phyloP scores from a whole-genome alignment of 2,797 vertebrate species.

The Galago senegalensis region DNA sequence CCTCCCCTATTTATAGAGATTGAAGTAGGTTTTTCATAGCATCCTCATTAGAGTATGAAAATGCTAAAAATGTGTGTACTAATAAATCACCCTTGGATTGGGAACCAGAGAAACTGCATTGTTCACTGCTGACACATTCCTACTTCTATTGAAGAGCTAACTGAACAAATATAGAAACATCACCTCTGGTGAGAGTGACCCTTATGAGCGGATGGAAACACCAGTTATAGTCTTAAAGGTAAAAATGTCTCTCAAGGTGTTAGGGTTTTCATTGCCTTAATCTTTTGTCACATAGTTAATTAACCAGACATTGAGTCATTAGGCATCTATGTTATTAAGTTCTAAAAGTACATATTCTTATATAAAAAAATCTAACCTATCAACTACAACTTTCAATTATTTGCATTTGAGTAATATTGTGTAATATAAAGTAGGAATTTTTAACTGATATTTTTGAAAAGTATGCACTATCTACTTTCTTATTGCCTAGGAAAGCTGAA shows the following conservation, averaged over 20 bases:
- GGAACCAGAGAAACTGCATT: neutral
- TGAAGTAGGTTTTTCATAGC: neutral
- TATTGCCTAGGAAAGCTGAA: neutral
- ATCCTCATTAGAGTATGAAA: neutral
- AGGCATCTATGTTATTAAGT: neutral
- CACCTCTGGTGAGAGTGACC: neutral
- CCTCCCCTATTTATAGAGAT: neutral
- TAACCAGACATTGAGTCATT: neutral
- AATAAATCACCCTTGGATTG: neutral
- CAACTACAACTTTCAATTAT: neutral
- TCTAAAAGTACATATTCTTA: neutral
- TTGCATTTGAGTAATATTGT: neutral
- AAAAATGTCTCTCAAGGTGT: neutral
- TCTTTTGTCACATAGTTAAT: neutral
- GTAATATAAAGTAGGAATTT: neutral
- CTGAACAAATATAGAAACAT: neutral
- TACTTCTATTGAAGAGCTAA: neutral
- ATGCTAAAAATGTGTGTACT: neutral
- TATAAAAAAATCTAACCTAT: neutral
- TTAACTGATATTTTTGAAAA: neutral
- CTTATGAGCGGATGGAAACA: neutral
- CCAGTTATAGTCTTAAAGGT: neutral
- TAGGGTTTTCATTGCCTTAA: neutral
- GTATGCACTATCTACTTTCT: neutral
- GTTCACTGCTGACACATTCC: neutral